Evolutionary conservation across 2,113 vertebrate species (phyloP).

Genomic region (Rhynchopsitta pachyrhyncha): DNA sequence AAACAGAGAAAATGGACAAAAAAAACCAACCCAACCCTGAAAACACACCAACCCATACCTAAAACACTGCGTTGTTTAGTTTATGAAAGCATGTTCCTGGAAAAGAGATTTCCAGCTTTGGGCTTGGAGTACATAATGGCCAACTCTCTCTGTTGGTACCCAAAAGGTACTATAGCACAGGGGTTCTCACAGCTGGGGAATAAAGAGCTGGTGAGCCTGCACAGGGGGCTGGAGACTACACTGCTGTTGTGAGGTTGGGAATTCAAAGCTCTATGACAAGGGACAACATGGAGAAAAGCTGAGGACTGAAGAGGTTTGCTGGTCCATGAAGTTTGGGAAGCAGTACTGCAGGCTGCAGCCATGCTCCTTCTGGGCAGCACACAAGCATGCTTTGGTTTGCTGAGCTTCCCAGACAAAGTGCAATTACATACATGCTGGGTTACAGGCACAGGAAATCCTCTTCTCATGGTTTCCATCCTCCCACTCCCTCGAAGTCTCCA

Average conservation of each 20-base stretch:
- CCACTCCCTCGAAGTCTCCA: not conserved
- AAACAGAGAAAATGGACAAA: not conserved
- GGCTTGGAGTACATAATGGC: not conserved
- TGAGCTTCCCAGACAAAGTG: not conserved
- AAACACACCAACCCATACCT: not conserved
- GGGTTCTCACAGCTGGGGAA: not conserved
- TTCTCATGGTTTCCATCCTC: not conserved
- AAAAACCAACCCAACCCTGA: not conserved
- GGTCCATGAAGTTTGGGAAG: not conserved
- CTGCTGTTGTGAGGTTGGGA: not conserved
- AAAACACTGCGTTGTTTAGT: not conserved
- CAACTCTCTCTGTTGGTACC: not conserved
- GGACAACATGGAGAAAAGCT: not conserved
- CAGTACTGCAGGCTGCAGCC: not conserved
- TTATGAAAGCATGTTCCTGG: not conserved
- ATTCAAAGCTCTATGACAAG: not conserved
- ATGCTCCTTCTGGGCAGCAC: not conserved
- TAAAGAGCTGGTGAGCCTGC: not conserved
- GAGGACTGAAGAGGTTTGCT: not conserved
- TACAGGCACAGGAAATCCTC: not conserved
- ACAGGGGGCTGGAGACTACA: not conserved
- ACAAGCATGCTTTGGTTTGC: not conserved
- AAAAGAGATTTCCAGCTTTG: not conserved
- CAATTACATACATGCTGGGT: not conserved
- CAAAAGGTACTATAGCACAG: not conserved